phyloP scores from a whole-genome alignment of 1,140 invertebrate genomes.

The Propsilocerus akamusi region DNA sequence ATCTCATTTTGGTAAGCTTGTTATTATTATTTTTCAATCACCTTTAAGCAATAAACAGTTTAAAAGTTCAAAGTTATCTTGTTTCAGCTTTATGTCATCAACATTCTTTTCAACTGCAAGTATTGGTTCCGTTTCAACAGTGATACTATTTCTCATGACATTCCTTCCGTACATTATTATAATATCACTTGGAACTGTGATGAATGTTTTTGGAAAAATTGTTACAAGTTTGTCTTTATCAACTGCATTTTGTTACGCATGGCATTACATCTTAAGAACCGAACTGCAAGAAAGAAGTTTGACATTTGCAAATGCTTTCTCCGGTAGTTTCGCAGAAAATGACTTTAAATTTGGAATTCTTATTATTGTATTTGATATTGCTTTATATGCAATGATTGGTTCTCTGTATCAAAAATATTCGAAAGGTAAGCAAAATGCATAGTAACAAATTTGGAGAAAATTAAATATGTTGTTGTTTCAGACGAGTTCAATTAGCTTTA shows the following conservation, averaged over 20 bases:
- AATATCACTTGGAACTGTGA: constrained; percentile 36
- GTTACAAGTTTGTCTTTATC: constrained; percentile 29
- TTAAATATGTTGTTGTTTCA: constrained; percentile 12
- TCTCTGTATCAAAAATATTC: constrained; percentile 12
- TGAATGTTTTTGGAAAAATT: constrained; percentile 30
- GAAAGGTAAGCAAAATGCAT: too few relatives aligned
- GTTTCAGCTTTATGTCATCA: constrained; percentile 41
- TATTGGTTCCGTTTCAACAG: constrained; percentile 36
- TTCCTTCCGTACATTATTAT: constrained; percentile 45
- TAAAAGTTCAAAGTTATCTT: constrained; percentile 8
- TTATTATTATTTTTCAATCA: constrained; percentile 6
- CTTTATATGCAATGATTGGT: constrained; percentile 28
- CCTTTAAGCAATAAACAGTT: background rate
- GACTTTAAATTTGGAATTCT: constrained; percentile 16
- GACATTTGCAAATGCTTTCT: constrained; percentile 18
- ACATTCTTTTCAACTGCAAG: constrained; percentile 41
- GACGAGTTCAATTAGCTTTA: constrained; percentile 28
- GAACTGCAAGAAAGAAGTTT: constrained; percentile 32
- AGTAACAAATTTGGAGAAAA: constrained; percentile 11
- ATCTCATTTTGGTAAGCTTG: constrained; percentile 41
- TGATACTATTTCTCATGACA: constrained; percentile 37
- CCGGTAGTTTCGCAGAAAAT: constrained; percentile 19
- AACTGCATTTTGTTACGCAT: constrained; percentile 39
- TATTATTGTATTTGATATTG: constrained; percentile 27
- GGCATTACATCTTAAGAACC: constrained; percentile 33